Conservation (phyloP, 2,888 invertebrate genomes). For the Dichetophora obliterata region DNA sequence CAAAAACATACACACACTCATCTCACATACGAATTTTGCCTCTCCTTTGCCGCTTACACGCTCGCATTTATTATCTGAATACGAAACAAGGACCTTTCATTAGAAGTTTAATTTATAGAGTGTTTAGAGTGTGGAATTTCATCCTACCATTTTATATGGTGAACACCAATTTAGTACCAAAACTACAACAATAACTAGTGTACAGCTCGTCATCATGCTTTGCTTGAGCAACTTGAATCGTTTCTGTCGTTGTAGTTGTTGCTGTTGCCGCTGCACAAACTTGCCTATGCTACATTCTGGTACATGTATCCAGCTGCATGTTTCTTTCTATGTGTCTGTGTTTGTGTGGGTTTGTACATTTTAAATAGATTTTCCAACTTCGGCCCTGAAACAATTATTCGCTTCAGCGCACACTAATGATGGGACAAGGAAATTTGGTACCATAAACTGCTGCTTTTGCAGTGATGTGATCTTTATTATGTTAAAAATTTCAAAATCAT, state of each 20-base stretch:
- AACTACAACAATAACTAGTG: slow-evolving; percentile 9
- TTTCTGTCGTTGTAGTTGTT: background rate
- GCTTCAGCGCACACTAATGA: slow-evolving; percentile 47
- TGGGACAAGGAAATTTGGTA: slow-evolving; percentile 13
- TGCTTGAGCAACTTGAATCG: background rate
- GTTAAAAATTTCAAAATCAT: too few relatives aligned
- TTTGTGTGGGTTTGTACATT: background rate
- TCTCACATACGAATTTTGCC: slow-evolving; percentile 17
- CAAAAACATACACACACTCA: background rate
- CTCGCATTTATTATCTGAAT: slow-evolving; percentile 51
- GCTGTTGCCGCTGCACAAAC: background rate
- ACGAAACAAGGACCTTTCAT: slow-evolving; percentile 52
- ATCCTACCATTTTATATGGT: slow-evolving; percentile 49
- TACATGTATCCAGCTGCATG: slow-evolving; percentile 8
- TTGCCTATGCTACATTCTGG: background rate
- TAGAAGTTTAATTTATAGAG: slow-evolving; percentile 52
- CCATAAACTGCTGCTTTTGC: background rate
- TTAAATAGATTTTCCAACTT: slow-evolving; percentile 34
- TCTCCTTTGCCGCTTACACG: slow-evolving; percentile 11
- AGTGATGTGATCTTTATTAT: too few relatives aligned
- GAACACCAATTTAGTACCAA: slow-evolving; percentile 9
- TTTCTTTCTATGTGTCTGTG: background rate
- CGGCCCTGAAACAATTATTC: slow-evolving; percentile 49
- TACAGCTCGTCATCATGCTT: background rate
- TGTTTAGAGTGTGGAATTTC: slow-evolving; percentile 52